Percentiles rank a stretch among this genome's conserved stretches.
These are phyloP conservation scores for Acanthococcus lagerstroemiae DNA, from an alignment of 2,888 invertebrate genomes.

Conservation along the genomic window DNA sequence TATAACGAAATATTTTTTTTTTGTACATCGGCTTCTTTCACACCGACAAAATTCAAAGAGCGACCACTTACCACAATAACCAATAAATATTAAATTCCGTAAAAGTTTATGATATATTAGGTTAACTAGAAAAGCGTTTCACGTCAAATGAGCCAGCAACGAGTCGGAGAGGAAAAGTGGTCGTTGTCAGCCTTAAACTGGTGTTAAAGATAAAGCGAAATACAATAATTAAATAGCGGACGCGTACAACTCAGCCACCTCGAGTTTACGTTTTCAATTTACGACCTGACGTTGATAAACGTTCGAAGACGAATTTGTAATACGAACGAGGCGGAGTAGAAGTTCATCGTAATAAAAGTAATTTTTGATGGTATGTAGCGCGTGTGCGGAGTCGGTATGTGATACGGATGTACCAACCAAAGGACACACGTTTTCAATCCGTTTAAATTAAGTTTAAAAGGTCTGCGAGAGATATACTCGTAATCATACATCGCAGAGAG, in stretches of 20 bases:
- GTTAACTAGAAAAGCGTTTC: conserved; percentile 23
- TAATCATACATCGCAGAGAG: no score
- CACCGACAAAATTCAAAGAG: no score
- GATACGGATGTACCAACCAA: no score
- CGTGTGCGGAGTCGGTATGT: not conserved
- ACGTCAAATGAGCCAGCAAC: conserved; percentile 1
- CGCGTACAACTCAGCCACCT: conserved; percentile 16
- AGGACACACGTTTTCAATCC: no score
- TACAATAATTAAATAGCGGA: conserved; percentile 24
- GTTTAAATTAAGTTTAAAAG: no score
- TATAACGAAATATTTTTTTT: no score
- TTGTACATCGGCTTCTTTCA: no score
- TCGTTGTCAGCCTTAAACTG: conserved; percentile 23
- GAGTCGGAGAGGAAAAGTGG: conserved; percentile 18
- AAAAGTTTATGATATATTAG: conserved; percentile 15
- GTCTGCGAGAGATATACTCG: no score
- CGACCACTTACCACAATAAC: no score
- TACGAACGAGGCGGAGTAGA: conserved; percentile 23
- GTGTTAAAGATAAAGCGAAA: conserved; percentile 22
- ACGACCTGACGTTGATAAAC: conserved; percentile 26
- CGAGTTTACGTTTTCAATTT: conserved; percentile 28
- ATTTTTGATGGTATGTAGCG: conserved; percentile 22
- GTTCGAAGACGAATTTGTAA: conserved; percentile 28
- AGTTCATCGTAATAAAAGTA: conserved; percentile 23
- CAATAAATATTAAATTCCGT: not conserved